phyloP scores from a whole-genome alignment of 2,888 invertebrate genomes.

The Apodemia duryi region DNA sequence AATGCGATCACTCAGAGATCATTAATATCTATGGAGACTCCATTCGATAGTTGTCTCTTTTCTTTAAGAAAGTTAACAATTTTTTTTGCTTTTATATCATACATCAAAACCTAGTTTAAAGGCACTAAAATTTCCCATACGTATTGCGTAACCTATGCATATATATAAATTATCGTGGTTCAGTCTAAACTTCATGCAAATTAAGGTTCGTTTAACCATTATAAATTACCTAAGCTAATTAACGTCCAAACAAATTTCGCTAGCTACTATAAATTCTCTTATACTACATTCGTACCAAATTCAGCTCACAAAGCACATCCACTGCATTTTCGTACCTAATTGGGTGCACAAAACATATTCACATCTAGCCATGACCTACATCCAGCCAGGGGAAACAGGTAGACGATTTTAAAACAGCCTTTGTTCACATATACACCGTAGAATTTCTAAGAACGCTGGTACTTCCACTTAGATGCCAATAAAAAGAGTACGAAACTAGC shows the following conservation, averaged over 20 bases:
- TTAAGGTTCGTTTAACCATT: not conserved
- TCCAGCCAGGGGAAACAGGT: conserved; percentile 25
- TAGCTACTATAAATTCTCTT: conserved; percentile 2
- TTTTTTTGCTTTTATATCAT: too few species aligned
- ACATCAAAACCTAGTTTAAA: not conserved
- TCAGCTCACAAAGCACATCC: conserved; percentile 17
- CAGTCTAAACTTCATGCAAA: not conserved
- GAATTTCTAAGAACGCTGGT: conserved; percentile 8
- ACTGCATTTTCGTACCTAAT: conserved; percentile 14
- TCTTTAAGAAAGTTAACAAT: too few species aligned
- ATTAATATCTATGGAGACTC: too few species aligned
- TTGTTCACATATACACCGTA: conserved; percentile 19
- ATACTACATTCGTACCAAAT: conserved; percentile 8
- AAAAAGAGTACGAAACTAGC: not conserved
- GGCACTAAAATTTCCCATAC: too few species aligned
- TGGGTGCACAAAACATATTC: conserved; percentile 19
- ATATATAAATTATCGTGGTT: not conserved
- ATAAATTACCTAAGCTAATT: conserved; percentile 9
- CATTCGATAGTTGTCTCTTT: too few species aligned
- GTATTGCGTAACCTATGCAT: not conserved
- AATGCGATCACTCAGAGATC: too few species aligned
- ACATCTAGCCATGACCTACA: conserved; percentile 28
- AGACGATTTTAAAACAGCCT: conserved; percentile 23
- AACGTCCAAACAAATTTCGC: not conserved
- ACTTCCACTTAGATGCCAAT: not conserved